These are phyloP conservation scores for Pollenia griseotomentosa DNA, from an alignment of 2,888 invertebrate species.

Conservation along the genomic window DNA sequence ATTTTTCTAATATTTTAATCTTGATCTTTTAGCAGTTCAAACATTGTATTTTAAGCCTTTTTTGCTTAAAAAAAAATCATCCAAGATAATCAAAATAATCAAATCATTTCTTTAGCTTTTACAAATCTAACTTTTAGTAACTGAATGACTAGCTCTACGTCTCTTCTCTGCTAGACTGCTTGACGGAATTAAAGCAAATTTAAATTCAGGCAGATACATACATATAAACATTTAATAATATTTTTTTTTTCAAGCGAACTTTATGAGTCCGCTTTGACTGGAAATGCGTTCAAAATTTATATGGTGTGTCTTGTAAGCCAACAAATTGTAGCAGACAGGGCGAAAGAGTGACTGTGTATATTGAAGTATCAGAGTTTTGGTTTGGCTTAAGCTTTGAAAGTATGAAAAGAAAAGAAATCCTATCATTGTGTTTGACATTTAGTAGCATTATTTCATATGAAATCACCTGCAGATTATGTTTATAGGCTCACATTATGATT, in stretches of 20 bases:
- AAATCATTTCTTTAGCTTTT: slow-evolving; percentile 10
- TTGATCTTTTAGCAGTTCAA: neutral
- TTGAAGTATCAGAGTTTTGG: neutral
- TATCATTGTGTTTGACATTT: slow-evolving; percentile 78
- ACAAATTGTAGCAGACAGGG: neutral
- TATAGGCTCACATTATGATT: slow-evolving; percentile 81
- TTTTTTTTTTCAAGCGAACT: slow-evolving; percentile 39
- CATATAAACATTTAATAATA: slow-evolving; percentile 60
- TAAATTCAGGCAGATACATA: slow-evolving; percentile 43
- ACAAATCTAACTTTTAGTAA: slow-evolving; percentile 17
- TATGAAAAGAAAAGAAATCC: slow-evolving; percentile 46
- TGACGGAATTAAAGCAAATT: slow-evolving; percentile 39
- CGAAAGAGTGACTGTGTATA: neutral
- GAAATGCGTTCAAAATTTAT: slow-evolving; percentile 53
- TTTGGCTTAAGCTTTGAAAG: neutral
- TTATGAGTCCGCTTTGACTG: slow-evolving; percentile 60
- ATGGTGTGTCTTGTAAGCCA: slow-evolving; percentile 12
- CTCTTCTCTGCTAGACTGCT: neutral
- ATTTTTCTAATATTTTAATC: neutral
- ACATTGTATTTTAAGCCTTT: slow-evolving; percentile 50
- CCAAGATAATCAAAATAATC: slow-evolving; percentile 40
- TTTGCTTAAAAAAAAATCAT: neutral
- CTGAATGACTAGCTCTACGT: neutral
- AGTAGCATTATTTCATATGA: slow-evolving; percentile 80
- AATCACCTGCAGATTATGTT: slow-evolving; percentile 81